These are phyloP conservation scores for Elanoides forficatus DNA, from an alignment of 2,113 vertebrate species.

Conservation along the genomic window DNA sequence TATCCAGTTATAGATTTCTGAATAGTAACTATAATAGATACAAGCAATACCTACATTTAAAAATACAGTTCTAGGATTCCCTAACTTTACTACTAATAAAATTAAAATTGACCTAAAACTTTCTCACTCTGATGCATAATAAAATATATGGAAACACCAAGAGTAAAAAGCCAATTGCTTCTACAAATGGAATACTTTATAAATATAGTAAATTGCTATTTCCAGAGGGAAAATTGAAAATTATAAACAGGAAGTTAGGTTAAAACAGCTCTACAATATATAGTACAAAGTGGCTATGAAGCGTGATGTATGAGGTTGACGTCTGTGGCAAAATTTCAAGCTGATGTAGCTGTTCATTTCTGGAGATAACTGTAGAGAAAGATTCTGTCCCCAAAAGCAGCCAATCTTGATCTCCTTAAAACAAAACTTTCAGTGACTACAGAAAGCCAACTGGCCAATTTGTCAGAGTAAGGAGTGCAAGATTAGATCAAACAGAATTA, in stretches of 20 bases:
- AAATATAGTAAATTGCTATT: conserved; percentile 66
- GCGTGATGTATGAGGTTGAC: not conserved
- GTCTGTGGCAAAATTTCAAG: conserved; percentile 47
- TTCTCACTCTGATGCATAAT: conserved; percentile 59
- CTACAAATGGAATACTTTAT: conserved; percentile 65
- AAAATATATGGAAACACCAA: conserved; percentile 70
- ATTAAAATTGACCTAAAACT: conserved; percentile 66
- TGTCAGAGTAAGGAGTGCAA: conserved; percentile 38
- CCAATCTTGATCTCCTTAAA: conserved; percentile 24
- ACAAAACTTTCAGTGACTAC: not conserved
- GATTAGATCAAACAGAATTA: conserved; percentile 45
- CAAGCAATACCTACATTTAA: conserved; percentile 70
- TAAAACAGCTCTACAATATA: conserved; percentile 59
- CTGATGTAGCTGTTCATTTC: conserved; percentile 55
- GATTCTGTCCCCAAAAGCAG: not conserved
- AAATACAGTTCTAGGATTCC: conserved; percentile 69
- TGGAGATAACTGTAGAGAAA: conserved; percentile 42
- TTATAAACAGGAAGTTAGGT: conserved; percentile 63
- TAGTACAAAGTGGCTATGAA: conserved; percentile 37
- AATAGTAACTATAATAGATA: conserved; percentile 69
- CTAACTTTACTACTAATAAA: conserved; percentile 67
- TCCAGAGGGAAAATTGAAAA: conserved; percentile 48
- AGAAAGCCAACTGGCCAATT: conserved; percentile 29
- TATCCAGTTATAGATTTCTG: conserved; percentile 72
- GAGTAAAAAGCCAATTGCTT: conserved; percentile 70